Percentiles rank a stretch among this genome's conserved stretches.
phyloP scores from a whole-genome alignment of 2,113 vertebrate species.

The Pycnonotus jocosus region DNA sequence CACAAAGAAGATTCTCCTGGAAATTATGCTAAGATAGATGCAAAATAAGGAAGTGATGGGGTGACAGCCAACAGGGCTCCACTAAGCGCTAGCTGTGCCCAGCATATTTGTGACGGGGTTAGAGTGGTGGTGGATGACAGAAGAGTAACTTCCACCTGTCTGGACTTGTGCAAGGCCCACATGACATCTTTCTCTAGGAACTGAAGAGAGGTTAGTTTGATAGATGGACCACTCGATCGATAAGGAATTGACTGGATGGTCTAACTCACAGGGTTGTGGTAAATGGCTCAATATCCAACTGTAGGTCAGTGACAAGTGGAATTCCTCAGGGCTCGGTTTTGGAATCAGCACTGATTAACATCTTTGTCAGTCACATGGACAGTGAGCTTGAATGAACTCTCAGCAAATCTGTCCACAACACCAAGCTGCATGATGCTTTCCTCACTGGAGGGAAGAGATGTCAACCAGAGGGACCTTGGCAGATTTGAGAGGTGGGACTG shows the following conservation, averaged over 20 bases:
- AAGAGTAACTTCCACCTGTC: background rate
- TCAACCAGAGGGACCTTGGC: background rate
- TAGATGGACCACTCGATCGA: fast-evolving
- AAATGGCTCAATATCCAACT: background rate
- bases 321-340: fast-evolving
- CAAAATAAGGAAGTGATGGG: background rate
- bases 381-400: background rate
- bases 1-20: background rate
- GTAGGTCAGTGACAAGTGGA: background rate
- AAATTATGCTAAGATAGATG: background rate
- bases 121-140: background rate
- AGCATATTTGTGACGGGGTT: background rate
- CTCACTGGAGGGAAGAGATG: background rate
- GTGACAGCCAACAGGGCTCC: background rate
- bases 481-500: background rate
- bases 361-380: background rate
- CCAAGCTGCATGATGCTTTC: fast-evolving
- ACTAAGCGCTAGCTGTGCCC: too few species aligned
- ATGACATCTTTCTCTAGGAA: background rate
- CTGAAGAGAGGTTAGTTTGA: background rate
- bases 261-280: background rate
- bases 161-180: background rate
- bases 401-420: background rate
- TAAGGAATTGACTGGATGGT: background rate
- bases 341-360: background rate